phyloP scores from a whole-genome alignment of 2,113 vertebrate species.

The Gopherus evgoodei region DNA sequence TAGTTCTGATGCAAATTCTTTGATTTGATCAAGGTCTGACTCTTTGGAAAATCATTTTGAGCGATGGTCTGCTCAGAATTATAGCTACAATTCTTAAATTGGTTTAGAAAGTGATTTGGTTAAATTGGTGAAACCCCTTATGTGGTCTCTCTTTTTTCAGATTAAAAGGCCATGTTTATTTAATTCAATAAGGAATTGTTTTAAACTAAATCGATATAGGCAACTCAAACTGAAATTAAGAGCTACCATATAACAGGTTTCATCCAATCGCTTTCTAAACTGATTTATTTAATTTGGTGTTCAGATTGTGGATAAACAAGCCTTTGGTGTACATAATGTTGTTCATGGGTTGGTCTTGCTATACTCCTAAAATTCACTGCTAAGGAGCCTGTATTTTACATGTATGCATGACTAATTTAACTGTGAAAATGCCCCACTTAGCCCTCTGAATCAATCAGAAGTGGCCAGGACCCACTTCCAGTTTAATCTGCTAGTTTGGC shows the following conservation, averaged over 20 bases:
- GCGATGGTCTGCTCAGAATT: neutral
- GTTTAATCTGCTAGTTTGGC: neutral
- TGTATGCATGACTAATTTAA: neutral
- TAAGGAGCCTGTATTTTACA: neutral
- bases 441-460: neutral
- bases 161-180: neutral
- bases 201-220: neutral
- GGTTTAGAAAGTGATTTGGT: slow-evolving; percentile 2
- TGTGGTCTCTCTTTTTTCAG: neutral
- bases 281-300: neutral
- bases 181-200: neutral
- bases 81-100: neutral
- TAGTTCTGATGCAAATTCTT: neutral
- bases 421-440: neutral
- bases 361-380: neutral
- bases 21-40: neutral
- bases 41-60: neutral
- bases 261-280: neutral
- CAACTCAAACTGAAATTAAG: neutral
- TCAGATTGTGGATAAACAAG: neutral
- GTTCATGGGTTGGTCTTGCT: neutral
- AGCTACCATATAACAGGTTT: neutral
- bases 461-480: neutral
- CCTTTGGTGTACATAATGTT: neutral
- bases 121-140: neutral